A percentile compares a stretch with the other conserved stretches of the same genome.
Conservation (phyloP, 35 echinoderm and acorn worm species). For the Eucidaris tribuloides region DNA sequence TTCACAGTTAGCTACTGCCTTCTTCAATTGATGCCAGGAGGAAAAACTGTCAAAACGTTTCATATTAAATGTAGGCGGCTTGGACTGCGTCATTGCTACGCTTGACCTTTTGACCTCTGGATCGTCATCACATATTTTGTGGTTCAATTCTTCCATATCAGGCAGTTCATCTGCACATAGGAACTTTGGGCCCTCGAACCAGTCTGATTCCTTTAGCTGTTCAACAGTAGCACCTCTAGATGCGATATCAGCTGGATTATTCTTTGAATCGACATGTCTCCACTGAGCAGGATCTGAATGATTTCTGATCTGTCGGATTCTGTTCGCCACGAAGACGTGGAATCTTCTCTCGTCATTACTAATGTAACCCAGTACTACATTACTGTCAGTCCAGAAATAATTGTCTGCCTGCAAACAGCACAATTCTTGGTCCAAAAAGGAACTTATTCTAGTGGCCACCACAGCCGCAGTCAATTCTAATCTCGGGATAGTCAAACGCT, state of each 20-base stretch:
- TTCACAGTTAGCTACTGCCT: slow-evolving; percentile 32
- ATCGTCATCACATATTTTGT: background rate
- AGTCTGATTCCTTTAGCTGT: slow-evolving; percentile 41
- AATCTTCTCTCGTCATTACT: slow-evolving; percentile 38
- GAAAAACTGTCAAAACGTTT: slow-evolving; percentile 34
- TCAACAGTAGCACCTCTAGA: slow-evolving; percentile 44
- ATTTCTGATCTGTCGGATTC: slow-evolving; percentile 56
- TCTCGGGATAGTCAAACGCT: slow-evolving; percentile 52
- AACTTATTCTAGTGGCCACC: slow-evolving; percentile 1
- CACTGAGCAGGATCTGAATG: slow-evolving; percentile 29
- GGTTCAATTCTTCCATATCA: background rate
- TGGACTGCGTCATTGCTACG: background rate
- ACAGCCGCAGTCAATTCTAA: slow-evolving; percentile 63
- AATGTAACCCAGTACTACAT: slow-evolving; percentile 50
- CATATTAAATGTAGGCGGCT: slow-evolving; percentile 4
- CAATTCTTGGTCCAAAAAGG: slow-evolving; percentile 29
- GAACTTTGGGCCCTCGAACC: slow-evolving; percentile 68
- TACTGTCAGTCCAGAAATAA: slow-evolving; percentile 51
- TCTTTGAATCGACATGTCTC: slow-evolving; percentile 30
- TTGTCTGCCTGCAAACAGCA: background rate
- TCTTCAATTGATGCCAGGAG: slow-evolving; percentile 36
- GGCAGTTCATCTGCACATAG: slow-evolving; percentile 32
- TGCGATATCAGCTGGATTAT: slow-evolving; percentile 60
- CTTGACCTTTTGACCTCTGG: background rate
- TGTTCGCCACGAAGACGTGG: slow-evolving; percentile 67